These are phyloP conservation scores for Gymnocypris eckloni DNA, from an alignment of 2,797 vertebrate species.

Conservation along the genomic window DNA sequence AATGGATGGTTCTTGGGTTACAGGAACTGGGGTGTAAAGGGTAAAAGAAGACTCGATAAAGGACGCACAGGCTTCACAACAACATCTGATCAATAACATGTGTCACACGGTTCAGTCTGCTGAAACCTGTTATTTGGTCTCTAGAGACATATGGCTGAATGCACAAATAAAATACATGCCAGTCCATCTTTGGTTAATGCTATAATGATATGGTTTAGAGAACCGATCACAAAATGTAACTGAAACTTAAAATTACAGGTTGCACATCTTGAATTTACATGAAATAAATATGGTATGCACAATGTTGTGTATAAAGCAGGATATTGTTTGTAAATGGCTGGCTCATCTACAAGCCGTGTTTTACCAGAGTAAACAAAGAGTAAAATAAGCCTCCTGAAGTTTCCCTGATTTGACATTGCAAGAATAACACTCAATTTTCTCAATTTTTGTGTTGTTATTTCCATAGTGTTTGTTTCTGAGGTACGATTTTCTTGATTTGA, in stretches of 20 bases:
- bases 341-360: background rate
- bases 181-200: conserved; percentile 27
- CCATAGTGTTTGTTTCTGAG: conserved; percentile 28
- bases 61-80: conserved; percentile 26
- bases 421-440: background rate
- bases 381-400: background rate
- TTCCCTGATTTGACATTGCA: conserved; percentile 3
- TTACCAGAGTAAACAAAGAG: background rate
- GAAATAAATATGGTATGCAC: background rate
- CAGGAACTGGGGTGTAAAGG: conserved; percentile 52
- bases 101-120: conserved; percentile 21
- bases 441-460: conserved; percentile 5
- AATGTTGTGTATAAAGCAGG: background rate
- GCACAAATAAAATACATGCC: conserved; percentile 25
- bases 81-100: conserved; percentile 51
- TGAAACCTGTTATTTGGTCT: conserved; percentile 48
- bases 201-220: conserved; percentile 8
- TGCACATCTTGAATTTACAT: background rate
- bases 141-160: conserved; percentile 36
- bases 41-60: conserved; percentile 34
- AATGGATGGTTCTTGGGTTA: conserved; percentile 54
- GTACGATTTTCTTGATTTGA: background rate
- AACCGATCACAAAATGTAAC: conserved; percentile 7
- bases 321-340: conserved; percentile 22
- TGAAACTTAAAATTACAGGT: conserved; percentile 8